Evolutionary conservation across 1,140 invertebrate genomes (phyloP).

Genomic region (Paracyclopina nana): DNA sequence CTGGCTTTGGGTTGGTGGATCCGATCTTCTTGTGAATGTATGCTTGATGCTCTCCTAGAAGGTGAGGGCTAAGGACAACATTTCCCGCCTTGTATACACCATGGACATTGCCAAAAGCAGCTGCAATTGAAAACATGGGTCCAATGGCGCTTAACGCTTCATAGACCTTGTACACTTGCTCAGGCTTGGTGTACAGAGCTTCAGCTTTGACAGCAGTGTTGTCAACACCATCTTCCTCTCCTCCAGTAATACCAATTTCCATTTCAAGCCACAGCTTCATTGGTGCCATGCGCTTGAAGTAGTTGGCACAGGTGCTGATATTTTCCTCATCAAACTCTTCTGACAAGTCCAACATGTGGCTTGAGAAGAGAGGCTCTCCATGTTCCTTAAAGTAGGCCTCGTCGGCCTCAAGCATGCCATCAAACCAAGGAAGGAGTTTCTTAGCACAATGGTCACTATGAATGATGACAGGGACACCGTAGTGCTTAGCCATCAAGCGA

Average conservation of each 20-base stretch:
- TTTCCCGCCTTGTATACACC: constrained; percentile 16
- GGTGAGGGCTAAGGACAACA: constrained; percentile 13
- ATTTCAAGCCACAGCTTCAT: constrained; percentile 16
- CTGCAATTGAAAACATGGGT: constrained; percentile 17
- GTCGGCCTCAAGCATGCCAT: constrained; percentile 16
- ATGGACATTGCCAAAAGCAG: constrained; percentile 16
- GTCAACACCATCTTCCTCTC: constrained; percentile 16
- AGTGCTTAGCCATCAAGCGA: constrained; percentile 16
- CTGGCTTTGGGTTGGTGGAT: constrained; percentile 7
- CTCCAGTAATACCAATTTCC: constrained; percentile 17
- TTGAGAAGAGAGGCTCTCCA: constrained; percentile 16
- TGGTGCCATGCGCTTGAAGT: constrained; percentile 12
- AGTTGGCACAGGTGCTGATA: constrained; percentile 14
- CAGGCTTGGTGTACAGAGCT: constrained; percentile 14
- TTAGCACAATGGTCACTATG: constrained; percentile 16
- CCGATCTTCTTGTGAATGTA: constrained; percentile 13
- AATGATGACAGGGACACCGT: constrained; percentile 14
- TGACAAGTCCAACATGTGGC: constrained; percentile 17
- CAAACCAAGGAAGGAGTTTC: constrained; percentile 16
- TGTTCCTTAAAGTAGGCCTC: constrained; percentile 16
- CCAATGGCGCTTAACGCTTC: constrained; percentile 10
- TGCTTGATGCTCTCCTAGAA: constrained; percentile 12
- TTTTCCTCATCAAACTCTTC: constrained; percentile 16
- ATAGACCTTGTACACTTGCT: constrained; percentile 12
- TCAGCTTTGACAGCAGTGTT: constrained; percentile 16